Evolutionary conservation across 2,888 invertebrate genomes (phyloP), one percentile per base, ranked within the genome.

Genomic region (Acleris literana): DNA sequence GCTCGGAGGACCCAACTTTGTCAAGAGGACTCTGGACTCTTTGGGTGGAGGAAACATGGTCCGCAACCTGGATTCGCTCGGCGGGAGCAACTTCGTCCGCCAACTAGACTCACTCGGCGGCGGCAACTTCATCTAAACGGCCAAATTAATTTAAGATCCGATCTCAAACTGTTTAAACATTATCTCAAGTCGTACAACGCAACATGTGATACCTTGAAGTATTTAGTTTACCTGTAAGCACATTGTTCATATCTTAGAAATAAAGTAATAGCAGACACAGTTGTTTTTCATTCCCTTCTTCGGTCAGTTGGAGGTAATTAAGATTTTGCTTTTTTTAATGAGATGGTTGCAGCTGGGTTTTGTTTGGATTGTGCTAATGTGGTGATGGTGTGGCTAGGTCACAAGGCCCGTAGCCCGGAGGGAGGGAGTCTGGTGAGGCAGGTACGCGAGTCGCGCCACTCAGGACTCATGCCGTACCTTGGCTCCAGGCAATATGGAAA

Each of bases 21-120:
- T 90, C 0, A 88, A 88, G 67, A 85, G 92, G 64, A 86, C 84
- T 68, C 72, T 93, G 57, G 90, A 92, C 69, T 85, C 89, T 0
- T 69, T 92, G 68, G 92, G 92, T 1, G 93, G 92, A 2, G 87
- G 87, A 13, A 91, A 90, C 71, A 78, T 92, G n/a, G 87, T 90
- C 4, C 80, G 90, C 11, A 88, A 86, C 71, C 75, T 93, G 56
- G 93, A 93, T 72, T 86, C 91, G 2, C 80, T 94, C 5, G 93
- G 94, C 3, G 93, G 93, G 1, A 91, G 90, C 18, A 93, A 94
- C 78, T 84, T 93, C 20, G 86, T 92, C 7, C 84, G 93, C 57
- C 78, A 88, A 69, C 74, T 89, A 25, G 85, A 89, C 69, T 78
- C 86, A 44, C 75, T 91, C 25, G 90, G 90, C 54, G 92, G 90